These are phyloP conservation scores for Leucophenga maculata DNA, from an alignment of 2,888 invertebrate species.

Conservation along the genomic window DNA sequence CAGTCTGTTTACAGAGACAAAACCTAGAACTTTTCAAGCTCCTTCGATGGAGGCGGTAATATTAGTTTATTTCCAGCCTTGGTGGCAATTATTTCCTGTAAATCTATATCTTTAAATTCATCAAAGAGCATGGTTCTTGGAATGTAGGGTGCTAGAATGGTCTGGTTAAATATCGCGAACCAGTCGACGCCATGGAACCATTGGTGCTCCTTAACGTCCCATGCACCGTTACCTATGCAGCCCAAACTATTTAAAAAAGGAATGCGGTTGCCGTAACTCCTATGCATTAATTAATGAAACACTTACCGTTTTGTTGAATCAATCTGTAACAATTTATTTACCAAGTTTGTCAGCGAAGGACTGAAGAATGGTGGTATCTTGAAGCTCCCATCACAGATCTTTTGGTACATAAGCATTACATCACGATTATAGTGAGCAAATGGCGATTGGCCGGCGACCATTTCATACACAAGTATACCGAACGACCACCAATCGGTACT, in stretches of 20 bases:
- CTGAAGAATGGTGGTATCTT: slow-evolving; percentile 87
- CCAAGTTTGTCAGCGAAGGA: slow-evolving; percentile 84
- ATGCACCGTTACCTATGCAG: slow-evolving; percentile 85
- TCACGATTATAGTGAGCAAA: slow-evolving; percentile 81
- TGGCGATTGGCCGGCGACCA: slow-evolving; percentile 92
- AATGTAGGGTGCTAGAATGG: slow-evolving; percentile 76
- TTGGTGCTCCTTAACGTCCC: slow-evolving; percentile 88
- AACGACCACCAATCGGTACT: slow-evolving; percentile 97
- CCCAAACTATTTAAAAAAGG: slow-evolving; percentile 77
- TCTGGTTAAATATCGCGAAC: slow-evolving; percentile 83
- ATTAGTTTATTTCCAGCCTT: too few relatives aligned
- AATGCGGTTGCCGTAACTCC: background rate
- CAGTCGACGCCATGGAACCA: slow-evolving; percentile 90
- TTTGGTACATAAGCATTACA: slow-evolving; percentile 94
- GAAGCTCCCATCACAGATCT: slow-evolving; percentile 91
- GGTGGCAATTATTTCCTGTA: too few relatives aligned
- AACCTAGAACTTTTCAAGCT: too few relatives aligned
- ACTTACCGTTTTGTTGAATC: slow-evolving; percentile 79
- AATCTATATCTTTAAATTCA: slow-evolving; percentile 79
- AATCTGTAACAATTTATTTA: slow-evolving; percentile 85
- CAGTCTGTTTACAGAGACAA: too few relatives aligned
- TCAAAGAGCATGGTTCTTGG: slow-evolving; percentile 75
- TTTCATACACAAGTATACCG: slow-evolving; percentile 88
- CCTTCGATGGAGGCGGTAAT: too few relatives aligned
- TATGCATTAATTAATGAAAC: background rate